phyloP scores from a whole-genome alignment of 1,140 invertebrate genomes.

The Pseudomyrmex sp. region DNA sequence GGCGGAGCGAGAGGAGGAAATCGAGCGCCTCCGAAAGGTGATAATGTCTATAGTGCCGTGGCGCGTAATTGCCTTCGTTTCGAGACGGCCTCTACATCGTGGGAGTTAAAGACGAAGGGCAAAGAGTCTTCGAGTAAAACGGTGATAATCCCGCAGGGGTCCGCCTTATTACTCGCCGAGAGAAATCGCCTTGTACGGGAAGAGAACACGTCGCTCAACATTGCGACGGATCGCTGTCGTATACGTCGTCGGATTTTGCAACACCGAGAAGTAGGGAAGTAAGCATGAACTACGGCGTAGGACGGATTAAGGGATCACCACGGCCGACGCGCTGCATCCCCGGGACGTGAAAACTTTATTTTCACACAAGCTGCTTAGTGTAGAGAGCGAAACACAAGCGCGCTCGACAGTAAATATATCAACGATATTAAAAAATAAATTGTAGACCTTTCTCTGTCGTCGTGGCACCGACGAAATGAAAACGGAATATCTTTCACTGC shows the following conservation, averaged over 20 bases:
- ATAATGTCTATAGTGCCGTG: constrained; percentile 75
- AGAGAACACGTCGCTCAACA: constrained; percentile 40
- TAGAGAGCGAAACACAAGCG: constrained; percentile 34
- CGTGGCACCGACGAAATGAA: not conserved
- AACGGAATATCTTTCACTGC: not conserved
- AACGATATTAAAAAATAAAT: constrained; percentile 48
- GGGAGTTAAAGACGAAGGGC: constrained; percentile 54
- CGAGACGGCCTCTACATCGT: constrained; percentile 65
- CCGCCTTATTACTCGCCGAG: constrained; percentile 63
- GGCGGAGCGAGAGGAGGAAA: constrained; percentile 64
- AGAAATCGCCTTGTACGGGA: constrained; percentile 34
- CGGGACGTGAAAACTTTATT: constrained; percentile 57
- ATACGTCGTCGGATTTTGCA: constrained; percentile 55
- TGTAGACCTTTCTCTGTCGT: not conserved
- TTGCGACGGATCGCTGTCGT: constrained; percentile 26
- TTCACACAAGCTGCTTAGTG: constrained; percentile 55
- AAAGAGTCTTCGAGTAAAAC: constrained; percentile 63
- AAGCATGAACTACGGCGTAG: constrained; percentile 52
- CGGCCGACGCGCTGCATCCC: not conserved
- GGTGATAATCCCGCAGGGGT: constrained; percentile 60
- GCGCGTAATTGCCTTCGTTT: constrained; percentile 79
- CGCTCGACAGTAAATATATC: constrained; percentile 52
- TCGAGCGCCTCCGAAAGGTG: constrained; percentile 70
- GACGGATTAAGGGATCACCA: constrained; percentile 64
- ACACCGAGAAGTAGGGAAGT: constrained; percentile 50